Conservation (phyloP, 2,888 invertebrate genomes). For the Plebejus anna region DNA sequence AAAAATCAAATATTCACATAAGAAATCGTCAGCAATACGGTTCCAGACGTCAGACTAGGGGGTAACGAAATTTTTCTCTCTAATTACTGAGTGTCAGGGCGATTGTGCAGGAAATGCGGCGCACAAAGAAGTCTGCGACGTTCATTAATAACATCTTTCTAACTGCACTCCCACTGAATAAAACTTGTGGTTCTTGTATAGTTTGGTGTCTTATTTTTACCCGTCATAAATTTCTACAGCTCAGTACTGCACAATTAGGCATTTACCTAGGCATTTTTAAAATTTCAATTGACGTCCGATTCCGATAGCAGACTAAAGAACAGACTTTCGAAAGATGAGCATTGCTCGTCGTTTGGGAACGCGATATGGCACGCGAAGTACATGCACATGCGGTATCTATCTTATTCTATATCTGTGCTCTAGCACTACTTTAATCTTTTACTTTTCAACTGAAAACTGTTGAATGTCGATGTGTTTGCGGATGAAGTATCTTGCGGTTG, state of each 20-base stretch:
- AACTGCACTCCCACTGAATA: slow-evolving; percentile 77
- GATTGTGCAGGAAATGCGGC: slow-evolving; percentile 75
- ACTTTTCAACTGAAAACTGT: slow-evolving; percentile 19
- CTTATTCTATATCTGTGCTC: too few species aligned
- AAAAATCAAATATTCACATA: slow-evolving; percentile 9
- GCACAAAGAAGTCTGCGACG: slow-evolving; percentile 72
- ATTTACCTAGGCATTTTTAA: too few species aligned
- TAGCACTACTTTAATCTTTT: slow-evolving; percentile 7
- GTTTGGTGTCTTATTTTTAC: slow-evolving; percentile 56
- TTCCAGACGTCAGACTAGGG: slow-evolving; percentile 54
- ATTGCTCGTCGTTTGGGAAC: too few species aligned
- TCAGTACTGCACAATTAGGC: too few species aligned
- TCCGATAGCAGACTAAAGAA: too few species aligned
- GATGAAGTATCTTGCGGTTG: slow-evolving; percentile 29
- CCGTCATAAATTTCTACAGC: neutral
- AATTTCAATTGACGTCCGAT: too few species aligned
- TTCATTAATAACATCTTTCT: slow-evolving; percentile 79
- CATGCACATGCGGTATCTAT: too few species aligned
- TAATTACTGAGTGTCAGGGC: slow-evolving; percentile 78
- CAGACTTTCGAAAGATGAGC: too few species aligned
- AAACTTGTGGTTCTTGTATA: slow-evolving; percentile 61
- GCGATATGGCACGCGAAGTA: too few species aligned
- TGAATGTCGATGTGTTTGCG: slow-evolving; percentile 15
- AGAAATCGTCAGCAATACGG: slow-evolving; percentile 57
- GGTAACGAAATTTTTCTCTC: slow-evolving; percentile 74